These are phyloP conservation scores for Corticium candelabrum DNA, from an alignment of 37 sponge, comb jelly and placozoan genomes.

Conservation along the genomic window DNA sequence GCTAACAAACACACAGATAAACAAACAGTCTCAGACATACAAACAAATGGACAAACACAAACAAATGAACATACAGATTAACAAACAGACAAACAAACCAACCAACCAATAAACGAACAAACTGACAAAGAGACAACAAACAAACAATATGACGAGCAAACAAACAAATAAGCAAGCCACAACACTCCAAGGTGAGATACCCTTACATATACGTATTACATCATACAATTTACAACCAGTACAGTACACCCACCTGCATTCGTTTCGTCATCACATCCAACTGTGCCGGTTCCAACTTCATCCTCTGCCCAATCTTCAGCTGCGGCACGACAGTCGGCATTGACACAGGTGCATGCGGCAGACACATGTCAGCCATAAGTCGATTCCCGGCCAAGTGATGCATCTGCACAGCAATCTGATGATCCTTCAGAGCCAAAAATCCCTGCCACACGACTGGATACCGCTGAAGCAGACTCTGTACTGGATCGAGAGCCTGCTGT, in stretches of 20 bases:
- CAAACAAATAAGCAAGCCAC: too few relatives aligned
- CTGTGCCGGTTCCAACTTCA: conserved; percentile 86
- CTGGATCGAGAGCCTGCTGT: not conserved
- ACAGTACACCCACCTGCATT: conserved; percentile 84
- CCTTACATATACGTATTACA: too few relatives aligned
- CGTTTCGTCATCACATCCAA: conserved; percentile 86
- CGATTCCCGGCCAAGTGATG: conserved; percentile 82
- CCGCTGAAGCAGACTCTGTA: conserved; percentile 37
- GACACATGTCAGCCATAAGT: conserved; percentile 59
- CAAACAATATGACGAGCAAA: too few relatives aligned
- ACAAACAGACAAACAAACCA: not conserved
- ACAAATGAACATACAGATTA: not conserved
- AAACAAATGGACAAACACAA: not conserved
- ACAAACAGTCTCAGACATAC: not conserved
- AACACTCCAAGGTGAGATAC: too few relatives aligned
- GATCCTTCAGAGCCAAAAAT: conserved; percentile 87
- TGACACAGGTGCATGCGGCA: conserved; percentile 38
- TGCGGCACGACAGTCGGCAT: conserved; percentile 36
- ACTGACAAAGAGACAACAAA: too few relatives aligned
- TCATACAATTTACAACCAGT: too few relatives aligned
- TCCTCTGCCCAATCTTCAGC: conserved; percentile 79
- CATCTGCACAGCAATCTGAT: conserved; percentile 86
- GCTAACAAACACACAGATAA: too few relatives aligned
- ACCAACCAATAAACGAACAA: too few relatives aligned
- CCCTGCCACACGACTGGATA: conserved; percentile 99